phyloP scores from a whole-genome alignment of 2,113 vertebrate species.

The Catharus bicknelli region DNA sequence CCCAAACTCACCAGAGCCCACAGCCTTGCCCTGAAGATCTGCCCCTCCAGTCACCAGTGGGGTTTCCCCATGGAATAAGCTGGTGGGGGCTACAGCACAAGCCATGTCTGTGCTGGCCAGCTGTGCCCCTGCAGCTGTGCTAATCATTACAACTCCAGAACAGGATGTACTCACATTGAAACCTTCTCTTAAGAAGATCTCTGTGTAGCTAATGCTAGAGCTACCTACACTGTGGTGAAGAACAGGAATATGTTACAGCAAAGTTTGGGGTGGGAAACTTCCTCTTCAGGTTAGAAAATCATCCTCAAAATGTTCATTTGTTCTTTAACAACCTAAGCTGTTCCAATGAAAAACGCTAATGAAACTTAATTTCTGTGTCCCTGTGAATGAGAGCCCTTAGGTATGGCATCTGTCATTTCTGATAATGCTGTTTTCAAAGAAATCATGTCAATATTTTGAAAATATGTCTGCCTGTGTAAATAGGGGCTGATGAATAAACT shows the following conservation, averaged over 20 bases:
- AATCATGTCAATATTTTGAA: neutral
- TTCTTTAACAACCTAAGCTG: neutral
- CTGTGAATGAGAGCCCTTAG: neutral
- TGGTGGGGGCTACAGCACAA: neutral
- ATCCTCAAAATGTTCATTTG: neutral
- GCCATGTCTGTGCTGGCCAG: neutral
- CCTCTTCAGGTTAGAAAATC: neutral
- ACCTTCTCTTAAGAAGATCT: neutral
- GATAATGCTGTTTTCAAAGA: neutral
- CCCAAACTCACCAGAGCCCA: neutral
- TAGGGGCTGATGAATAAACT: neutral
- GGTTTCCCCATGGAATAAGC: fast-evolving
- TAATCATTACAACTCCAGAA: neutral
- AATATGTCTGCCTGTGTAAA: neutral
- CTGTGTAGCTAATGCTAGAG: neutral
- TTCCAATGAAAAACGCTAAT: neutral
- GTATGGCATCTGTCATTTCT: neutral
- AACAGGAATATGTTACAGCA: neutral
- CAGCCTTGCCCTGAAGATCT: neutral
- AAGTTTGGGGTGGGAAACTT: neutral
- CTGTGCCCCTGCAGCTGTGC: neutral
- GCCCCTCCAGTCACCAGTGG: neutral
- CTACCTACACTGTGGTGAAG: neutral
- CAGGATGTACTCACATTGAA: fast-evolving
- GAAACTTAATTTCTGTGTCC: neutral